Conservation (phyloP, 2,888 invertebrate genomes). For the Yponomeuta sedellus region DNA sequence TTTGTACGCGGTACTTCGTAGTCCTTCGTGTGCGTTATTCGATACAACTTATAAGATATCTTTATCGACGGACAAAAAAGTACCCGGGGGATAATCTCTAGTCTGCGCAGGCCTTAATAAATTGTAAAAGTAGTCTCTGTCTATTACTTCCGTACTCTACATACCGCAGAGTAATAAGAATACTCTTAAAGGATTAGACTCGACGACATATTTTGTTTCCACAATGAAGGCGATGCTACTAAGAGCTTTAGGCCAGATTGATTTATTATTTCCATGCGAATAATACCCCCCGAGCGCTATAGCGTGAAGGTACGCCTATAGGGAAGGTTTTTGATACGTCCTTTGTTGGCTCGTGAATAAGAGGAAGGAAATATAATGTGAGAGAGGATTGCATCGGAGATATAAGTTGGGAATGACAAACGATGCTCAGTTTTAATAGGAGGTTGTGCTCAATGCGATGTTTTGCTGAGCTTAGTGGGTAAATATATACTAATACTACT, state of each 20-base stretch:
- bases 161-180: slow-evolving; percentile 49
- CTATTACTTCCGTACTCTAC: slow-evolving; percentile 12
- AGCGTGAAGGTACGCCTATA: slow-evolving; percentile 1
- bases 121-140: slow-evolving; percentile 22
- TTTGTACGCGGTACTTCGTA: too few species aligned
- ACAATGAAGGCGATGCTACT: slow-evolving; percentile 44
- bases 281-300: slow-evolving; percentile 32
- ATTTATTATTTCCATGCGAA: slow-evolving; percentile 64
- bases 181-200: slow-evolving; percentile 64
- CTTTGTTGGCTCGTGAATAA: slow-evolving; percentile 1
- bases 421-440: background rate
- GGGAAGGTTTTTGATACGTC: background rate
- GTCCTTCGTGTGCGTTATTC: too few species aligned
- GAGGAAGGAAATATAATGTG: background rate
- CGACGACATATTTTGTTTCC: slow-evolving; percentile 60
- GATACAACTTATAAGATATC: too few species aligned
- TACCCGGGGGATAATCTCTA: too few species aligned
- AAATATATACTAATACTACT: too few species aligned
- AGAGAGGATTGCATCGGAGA: background rate
- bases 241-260: slow-evolving; percentile 43
- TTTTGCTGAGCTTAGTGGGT: background rate
- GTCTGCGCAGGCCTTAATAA: too few species aligned
- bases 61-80: too few species aligned
- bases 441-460: background rate
- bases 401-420: background rate